Percentiles rank a stretch among this genome's conserved stretches.
Conservation (phyloP, 2,888 invertebrate genomes). For the Rugalucina vietnamica region DNA sequence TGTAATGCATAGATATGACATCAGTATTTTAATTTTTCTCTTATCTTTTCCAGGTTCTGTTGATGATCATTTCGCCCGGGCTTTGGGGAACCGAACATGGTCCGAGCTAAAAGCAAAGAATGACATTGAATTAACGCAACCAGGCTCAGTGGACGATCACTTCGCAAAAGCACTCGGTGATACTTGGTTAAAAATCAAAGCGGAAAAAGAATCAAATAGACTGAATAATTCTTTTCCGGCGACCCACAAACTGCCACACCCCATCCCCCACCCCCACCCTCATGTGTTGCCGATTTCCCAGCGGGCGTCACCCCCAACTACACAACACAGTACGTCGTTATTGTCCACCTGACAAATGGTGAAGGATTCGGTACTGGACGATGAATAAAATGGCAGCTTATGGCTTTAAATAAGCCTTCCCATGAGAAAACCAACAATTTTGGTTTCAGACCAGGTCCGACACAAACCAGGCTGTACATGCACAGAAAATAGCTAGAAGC, state of each 20-base stretch:
- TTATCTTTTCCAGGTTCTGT: conserved; percentile 86
- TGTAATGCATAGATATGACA: too few relatives aligned
- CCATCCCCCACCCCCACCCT: conserved; percentile 46
- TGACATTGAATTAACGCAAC: conserved; percentile 67
- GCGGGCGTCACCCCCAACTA: conserved; percentile 53
- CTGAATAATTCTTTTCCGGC: conserved; percentile 44
- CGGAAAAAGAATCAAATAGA: conserved; percentile 71
- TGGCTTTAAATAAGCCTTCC: background rate
- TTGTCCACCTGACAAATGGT: conserved; percentile 63
- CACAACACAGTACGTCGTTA: conserved; percentile 61
- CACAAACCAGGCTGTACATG: too few relatives aligned
- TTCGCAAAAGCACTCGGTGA: conserved; percentile 94
- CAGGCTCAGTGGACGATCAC: conserved; percentile 91
- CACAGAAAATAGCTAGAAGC: too few relatives aligned
- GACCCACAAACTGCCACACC: conserved; percentile 31
- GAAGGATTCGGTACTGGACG: background rate
- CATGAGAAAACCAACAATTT: too few relatives aligned
- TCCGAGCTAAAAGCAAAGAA: conserved; percentile 78
- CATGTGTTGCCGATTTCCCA: conserved; percentile 46
- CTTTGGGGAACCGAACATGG: conserved; percentile 92
- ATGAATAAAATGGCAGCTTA: background rate
- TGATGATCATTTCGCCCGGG: conserved; percentile 96
- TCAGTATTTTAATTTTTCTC: too few relatives aligned
- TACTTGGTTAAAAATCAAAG: conserved; percentile 88
- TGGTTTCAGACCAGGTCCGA: too few relatives aligned